phyloP scores from a whole-genome alignment of 2,113 vertebrate genomes.

The Calidris pugnax region DNA sequence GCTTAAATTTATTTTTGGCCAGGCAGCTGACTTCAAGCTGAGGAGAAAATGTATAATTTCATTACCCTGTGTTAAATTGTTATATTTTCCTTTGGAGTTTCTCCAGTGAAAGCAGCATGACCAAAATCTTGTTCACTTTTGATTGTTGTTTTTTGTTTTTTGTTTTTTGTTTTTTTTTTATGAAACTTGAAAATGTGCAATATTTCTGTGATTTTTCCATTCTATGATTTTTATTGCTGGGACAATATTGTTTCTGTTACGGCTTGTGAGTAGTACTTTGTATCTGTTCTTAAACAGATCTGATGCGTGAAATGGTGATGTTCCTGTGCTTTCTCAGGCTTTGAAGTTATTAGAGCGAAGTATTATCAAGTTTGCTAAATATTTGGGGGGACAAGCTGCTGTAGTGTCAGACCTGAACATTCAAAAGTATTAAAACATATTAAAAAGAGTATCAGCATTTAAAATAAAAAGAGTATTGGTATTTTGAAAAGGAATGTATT shows the following conservation, averaged over 20 bases:
- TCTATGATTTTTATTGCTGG: background rate
- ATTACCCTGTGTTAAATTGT: background rate
- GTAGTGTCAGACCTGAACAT: background rate
- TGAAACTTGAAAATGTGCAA: background rate
- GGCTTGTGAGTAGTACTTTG: background rate
- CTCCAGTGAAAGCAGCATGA: background rate
- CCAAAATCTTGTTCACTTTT: background rate
- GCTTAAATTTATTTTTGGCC: conserved; percentile 6
- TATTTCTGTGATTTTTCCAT: conserved; percentile 13
- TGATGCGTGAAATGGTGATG: background rate
- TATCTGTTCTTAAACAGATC: conserved; percentile 19
- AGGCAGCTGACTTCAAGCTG: background rate
- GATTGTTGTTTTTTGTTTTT: background rate
- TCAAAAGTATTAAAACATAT: background rate
- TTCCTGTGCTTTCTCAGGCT: background rate
- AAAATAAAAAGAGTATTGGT: background rate
- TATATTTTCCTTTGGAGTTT: background rate
- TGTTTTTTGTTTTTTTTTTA: background rate
- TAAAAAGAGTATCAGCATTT: background rate
- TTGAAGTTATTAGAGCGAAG: background rate
- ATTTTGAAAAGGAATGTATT: background rate
- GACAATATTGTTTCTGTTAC: conserved; percentile 24
- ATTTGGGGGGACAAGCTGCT: background rate
- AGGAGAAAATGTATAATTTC: background rate
- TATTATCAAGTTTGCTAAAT: conserved; percentile 4